Evolutionary conservation across 2,797 vertebrate species (phyloP), one percentile per base, ranked within the genome.

Genomic region (Falco berigora): DNA sequence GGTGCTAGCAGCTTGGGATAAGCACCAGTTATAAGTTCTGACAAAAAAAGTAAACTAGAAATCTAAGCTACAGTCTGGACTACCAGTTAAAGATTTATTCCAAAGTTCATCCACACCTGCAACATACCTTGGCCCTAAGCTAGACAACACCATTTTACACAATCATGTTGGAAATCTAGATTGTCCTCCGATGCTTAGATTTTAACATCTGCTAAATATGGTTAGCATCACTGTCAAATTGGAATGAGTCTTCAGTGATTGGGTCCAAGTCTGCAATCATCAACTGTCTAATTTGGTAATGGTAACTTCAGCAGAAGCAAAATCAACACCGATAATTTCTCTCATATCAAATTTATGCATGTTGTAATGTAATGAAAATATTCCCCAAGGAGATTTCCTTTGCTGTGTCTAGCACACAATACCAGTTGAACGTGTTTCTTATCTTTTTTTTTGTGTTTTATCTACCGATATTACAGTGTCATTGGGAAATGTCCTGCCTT

Each of bases 271-370:
- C 68, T 94, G 78, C 82, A 86, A 44, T 83, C 89, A 86, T 96
- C 78, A 94, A 52, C 79, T 88, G 58, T 86, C 90, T 97, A 92
- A 96, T 96, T 84, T 91, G 73, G 87, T 96, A 91, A 96, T 66
- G 69, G 75, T 86, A 95, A 90, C 82, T 95, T 93, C 91, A 91
- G 55, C 86, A 93, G 72, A 82, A 94, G 78, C 69, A 89, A 68
- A 83, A 96, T 90, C 84, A 91, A 91, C 82, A 81, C 4, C 0
- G 24, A 81, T 92, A 94, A 94, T 95, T 91, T 93, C 75, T 94
- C 81, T 73, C 76, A 50, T 81, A 89, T 95, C 82, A 93, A 92
- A 95, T 93, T 95, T 94, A 88, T 90, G 25, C 91, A 73, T 21
- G 14, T 93, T 86, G 44, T 92, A 95, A 94, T n/a, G 50, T 78